Evolutionary conservation across 2,797 vertebrate genomes (phyloP), one percentile per base, ranked within the genome.

Genomic region (Tachyglossus aculeatus): DNA sequence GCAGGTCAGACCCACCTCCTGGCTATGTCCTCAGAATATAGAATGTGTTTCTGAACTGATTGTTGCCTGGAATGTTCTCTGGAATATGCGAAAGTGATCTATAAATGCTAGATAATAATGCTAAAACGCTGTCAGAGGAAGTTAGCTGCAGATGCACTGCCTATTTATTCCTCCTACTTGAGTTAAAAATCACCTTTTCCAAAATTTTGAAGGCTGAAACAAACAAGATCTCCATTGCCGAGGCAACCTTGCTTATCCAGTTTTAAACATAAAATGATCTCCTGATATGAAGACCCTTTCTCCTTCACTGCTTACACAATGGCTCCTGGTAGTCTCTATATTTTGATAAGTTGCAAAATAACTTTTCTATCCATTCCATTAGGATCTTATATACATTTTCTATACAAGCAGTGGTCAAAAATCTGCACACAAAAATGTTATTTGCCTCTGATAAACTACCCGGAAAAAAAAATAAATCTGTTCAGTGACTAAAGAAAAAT

Each of bases 121-220:
- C 13, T n/a, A 1, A 31, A 13, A 47, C 53, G 50, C 27, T 38
- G 16, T 6, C 7, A 0, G 41, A 56, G 36, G 53, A 29, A 44
- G 22, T 2, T 15, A 1, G 1, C 7, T 3, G 15, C 33, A 16
- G 3, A 45, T 25, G 31, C 19, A 1, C 16, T 15, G 67, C 19
- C 54, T 45, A 31, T 66, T 39, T 66, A 45, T 64, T 60, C 57
- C 27, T 24, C 51, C 53, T 1, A 1, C 12, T n/a, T n/a, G n/a
- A n/a, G 44, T 48, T 9, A 10, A 39, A 39, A 57, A 34, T 11
- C 29, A 68, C 76, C 62, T 58, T 50, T 51, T 16, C 53, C 53
- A 67, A 48, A 53, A 44, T 24, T 63, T 64, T 40, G 65, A 71
- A 48, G 68, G 44, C 62, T 54, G 47, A 40, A 51, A n/a, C 16